phyloP scores from a whole-genome alignment of 1,140 invertebrate species.

The Eufriesea mexicana region DNA sequence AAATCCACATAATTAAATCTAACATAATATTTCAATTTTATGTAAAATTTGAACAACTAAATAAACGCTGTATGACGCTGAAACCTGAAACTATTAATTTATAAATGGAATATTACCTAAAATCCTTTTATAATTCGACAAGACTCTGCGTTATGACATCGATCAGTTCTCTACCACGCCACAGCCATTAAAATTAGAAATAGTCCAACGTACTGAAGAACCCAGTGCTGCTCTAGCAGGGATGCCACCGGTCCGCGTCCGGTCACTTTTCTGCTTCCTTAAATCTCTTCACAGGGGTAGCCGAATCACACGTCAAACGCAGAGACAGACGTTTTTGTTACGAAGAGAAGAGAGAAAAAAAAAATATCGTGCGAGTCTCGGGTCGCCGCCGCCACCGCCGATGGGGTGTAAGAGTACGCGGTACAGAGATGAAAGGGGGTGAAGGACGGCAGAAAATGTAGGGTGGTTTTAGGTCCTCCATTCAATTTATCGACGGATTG shows the following conservation, averaged over 20 bases:
- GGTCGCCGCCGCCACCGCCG: constrained; percentile 56
- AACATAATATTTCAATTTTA: too few species aligned
- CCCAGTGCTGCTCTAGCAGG: not conserved
- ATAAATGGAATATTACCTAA: too few species aligned
- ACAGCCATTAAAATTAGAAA: not conserved
- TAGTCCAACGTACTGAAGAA: not conserved
- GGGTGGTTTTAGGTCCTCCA: constrained; percentile 76
- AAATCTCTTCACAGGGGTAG: constrained; percentile 63
- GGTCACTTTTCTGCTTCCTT: constrained; percentile 67
- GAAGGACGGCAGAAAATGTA: constrained; percentile 64
- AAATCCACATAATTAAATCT: too few species aligned
- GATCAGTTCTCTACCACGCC: not conserved
- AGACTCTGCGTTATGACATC: too few species aligned
- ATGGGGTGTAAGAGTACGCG: constrained; percentile 68
- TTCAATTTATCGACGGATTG: constrained; percentile 78
- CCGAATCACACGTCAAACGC: constrained; percentile 68
- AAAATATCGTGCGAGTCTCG: constrained; percentile 56
- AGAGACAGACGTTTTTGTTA: constrained; percentile 68
- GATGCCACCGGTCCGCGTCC: constrained; percentile 36
- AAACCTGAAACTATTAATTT: too few species aligned
- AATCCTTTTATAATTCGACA: too few species aligned
- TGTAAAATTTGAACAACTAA: too few species aligned
- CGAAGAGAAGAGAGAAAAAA: constrained; percentile 33
- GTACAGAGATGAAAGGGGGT: constrained; percentile 66
- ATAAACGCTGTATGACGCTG: too few species aligned